These are phyloP conservation scores for Poeciliopsis presidionis DNA, from an alignment of 2,797 vertebrate genomes.

Conservation along the genomic window DNA sequence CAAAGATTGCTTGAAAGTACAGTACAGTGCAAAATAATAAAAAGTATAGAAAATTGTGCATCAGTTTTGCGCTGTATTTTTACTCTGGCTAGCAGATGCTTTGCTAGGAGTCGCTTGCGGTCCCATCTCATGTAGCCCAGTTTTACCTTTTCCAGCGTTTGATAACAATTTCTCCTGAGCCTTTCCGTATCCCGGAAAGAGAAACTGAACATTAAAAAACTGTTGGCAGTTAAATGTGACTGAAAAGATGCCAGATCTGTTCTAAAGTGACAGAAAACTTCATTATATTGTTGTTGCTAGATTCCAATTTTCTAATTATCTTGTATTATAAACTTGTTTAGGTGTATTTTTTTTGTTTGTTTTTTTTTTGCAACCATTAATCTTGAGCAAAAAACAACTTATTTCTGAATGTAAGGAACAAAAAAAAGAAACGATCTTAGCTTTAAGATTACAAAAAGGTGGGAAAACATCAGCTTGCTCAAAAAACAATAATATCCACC, in stretches of 20 bases:
- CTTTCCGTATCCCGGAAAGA: background rate
- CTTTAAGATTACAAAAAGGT: background rate
- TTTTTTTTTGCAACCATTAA: background rate
- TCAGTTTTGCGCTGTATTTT: conserved; percentile 49
- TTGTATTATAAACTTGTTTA: background rate
- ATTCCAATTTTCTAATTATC: background rate
- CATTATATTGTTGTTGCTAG: background rate
- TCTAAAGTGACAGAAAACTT: background rate
- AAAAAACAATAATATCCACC: background rate
- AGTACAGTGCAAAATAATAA: conserved; percentile 74
- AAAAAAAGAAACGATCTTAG: background rate
- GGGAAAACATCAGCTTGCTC: background rate
- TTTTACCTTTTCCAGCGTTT: background rate
- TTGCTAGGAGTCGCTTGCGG: conserved; percentile 50
- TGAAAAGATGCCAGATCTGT: background rate
- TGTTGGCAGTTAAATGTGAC: background rate
- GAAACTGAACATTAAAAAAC: background rate
- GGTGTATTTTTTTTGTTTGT: background rate
- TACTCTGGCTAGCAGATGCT: conserved; percentile 41
- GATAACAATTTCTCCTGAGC: background rate
- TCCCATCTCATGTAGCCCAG: background rate
- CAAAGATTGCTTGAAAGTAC: conserved; percentile 85
- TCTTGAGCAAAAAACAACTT: background rate
- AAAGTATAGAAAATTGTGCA: conserved; percentile 64
- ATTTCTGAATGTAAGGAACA: background rate